Evolutionary conservation across 2,113 vertebrate genomes (phyloP).

Genomic region (Silurus glanis): DNA sequence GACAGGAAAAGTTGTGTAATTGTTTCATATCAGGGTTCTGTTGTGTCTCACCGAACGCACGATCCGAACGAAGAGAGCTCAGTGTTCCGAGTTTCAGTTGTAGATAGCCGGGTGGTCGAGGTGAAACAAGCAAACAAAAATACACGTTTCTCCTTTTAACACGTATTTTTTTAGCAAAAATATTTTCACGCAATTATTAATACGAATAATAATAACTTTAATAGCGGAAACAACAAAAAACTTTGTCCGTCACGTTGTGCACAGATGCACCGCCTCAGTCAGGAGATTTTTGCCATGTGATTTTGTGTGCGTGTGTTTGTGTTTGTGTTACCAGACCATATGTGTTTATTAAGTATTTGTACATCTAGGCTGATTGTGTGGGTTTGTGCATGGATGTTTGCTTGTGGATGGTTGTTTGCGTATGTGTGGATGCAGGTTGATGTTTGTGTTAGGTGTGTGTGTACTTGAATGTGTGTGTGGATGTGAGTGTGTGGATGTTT

Average conservation of each 20-base stretch:
- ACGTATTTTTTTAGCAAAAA: not conserved
- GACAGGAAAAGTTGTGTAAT: slow-evolving; percentile 20
- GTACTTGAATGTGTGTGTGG: too few relatives aligned
- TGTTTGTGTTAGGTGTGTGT: too few relatives aligned
- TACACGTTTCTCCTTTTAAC: not conserved
- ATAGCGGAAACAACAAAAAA: not conserved
- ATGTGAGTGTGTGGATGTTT: too few relatives aligned
- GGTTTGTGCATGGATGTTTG: not conserved
- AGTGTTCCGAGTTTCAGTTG: not conserved
- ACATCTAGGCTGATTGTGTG: not conserved
- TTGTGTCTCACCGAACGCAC: not conserved
- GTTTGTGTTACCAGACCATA: not conserved
- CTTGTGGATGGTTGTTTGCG: too few relatives aligned
- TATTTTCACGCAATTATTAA: not conserved
- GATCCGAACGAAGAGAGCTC: not conserved
- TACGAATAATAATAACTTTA: not conserved
- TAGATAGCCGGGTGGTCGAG: not conserved
- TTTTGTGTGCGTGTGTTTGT: not conserved
- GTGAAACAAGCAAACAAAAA: not conserved
- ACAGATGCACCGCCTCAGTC: not conserved
- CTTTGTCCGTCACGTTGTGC: not conserved
- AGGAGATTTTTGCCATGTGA: not conserved
- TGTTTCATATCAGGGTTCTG: not conserved
- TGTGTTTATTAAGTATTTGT: not conserved
- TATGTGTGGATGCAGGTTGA: too few relatives aligned